Percentiles rank a stretch among this genome's conserved stretches.
These are phyloP conservation scores for Hetaerina americana DNA, from an alignment of 1,140 invertebrate genomes.

Conservation along the genomic window DNA sequence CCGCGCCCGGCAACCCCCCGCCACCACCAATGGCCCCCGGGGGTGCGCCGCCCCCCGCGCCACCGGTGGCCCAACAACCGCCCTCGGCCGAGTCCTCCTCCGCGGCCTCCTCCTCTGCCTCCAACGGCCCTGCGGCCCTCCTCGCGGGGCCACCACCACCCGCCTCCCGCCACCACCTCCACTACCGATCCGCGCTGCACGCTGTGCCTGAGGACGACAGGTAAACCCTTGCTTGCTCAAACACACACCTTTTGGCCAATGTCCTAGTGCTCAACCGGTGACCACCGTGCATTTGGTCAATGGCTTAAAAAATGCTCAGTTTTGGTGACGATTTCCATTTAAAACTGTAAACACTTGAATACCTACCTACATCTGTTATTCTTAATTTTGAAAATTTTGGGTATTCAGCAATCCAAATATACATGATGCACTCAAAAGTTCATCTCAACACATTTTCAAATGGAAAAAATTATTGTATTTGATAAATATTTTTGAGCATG, in stretches of 20 bases:
- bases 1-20: constrained; percentile 77
- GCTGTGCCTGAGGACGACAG: constrained; percentile 56
- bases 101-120: constrained; percentile 53
- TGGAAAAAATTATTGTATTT: no score
- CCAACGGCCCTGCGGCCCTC: constrained; percentile 37
- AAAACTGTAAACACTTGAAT: constrained; percentile 15
- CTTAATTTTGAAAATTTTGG: no score
- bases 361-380: no score
- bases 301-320: constrained; percentile 1
- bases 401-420: no score
- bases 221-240: constrained; percentile 10
- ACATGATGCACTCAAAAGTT: no score
- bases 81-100: constrained; percentile 83
- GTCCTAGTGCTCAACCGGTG: no score
- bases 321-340: constrained; percentile 2
- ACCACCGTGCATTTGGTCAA: neutral
- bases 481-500: no score
- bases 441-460: no score
- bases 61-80: constrained; percentile 75
- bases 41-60: constrained; percentile 61
- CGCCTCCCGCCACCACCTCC: constrained; percentile 34
- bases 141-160: no score
- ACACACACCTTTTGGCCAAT: neutral
- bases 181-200: constrained; percentile 41
- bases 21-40: constrained; percentile 77